These are phyloP conservation scores for Carpatolechia fugitivella DNA, from an alignment of 2,888 invertebrate genomes.

Conservation along the genomic window DNA sequence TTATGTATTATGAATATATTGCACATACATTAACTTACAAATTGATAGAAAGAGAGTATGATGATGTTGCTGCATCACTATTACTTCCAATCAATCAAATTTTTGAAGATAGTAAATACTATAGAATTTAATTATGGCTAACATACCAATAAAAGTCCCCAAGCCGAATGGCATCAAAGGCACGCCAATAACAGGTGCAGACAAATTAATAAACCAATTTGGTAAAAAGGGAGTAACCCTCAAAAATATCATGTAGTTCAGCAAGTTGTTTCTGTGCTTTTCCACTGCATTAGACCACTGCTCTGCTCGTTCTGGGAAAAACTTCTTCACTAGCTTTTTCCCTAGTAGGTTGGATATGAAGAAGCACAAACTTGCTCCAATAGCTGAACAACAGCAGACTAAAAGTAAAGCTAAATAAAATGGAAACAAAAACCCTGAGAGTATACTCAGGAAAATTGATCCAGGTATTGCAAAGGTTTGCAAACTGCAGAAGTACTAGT, in stretches of 20 bases:
- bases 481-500: constrained; percentile 82
- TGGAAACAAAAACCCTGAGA: constrained; percentile 97
- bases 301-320: constrained; percentile 92
- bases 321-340: constrained; percentile 88
- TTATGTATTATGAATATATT: no score
- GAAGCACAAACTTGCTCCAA: constrained; percentile 98
- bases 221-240: constrained; percentile 98
- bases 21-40: no score
- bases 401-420: constrained; percentile 93
- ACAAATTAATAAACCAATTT: constrained; percentile 99
- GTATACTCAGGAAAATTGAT: constrained; percentile 97
- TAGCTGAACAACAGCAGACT: constrained; percentile 95
- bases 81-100: no score
- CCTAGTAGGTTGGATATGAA: constrained; percentile 94
- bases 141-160: constrained; percentile 95
- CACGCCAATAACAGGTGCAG: constrained; percentile 97
- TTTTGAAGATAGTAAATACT: no score
- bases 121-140: no score
- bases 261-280: constrained; percentile 91
- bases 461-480: constrained; percentile 99
- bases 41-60: no score
- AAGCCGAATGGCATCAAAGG: constrained; percentile 94
- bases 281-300: constrained; percentile 92
- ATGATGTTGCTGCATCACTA: no score
- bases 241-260: constrained; percentile 98